These are phyloP conservation scores for Sylvia borin DNA, from an alignment of 2,797 vertebrate genomes.

Conservation along the genomic window DNA sequence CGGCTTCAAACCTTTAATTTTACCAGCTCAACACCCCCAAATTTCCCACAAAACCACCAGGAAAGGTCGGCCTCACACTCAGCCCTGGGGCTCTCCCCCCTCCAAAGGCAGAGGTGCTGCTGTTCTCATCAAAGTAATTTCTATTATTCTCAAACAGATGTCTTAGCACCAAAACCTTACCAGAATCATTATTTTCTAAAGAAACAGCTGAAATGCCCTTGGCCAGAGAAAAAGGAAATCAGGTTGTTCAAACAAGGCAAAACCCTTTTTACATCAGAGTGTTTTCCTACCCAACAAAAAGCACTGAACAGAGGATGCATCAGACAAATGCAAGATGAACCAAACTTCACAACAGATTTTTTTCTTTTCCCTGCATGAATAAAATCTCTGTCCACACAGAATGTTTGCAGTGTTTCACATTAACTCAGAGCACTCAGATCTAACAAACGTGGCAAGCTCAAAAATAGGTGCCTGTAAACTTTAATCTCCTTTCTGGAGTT, in stretches of 20 bases:
- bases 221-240: background rate
- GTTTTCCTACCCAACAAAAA: background rate
- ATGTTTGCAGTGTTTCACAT: background rate
- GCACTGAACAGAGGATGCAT: accelerated
- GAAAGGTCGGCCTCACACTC: background rate
- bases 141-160: background rate
- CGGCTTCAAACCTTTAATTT: background rate
- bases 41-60: too few relatives aligned
- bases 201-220: background rate
- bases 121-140: background rate
- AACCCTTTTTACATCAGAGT: accelerated
- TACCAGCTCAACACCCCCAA: background rate
- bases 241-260: background rate
- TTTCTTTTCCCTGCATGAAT: background rate
- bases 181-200: background rate
- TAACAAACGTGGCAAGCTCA: background rate
- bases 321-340: background rate
- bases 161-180: background rate
- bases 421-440: background rate
- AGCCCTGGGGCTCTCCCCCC: background rate
- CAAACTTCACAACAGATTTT: background rate
- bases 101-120: background rate
- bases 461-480: background rate
- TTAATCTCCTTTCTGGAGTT: background rate
- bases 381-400: background rate